Evolutionary conservation across 2,888 invertebrate genomes (phyloP), one percentile per base, ranked within the genome.

Genomic region (Stomorhina lunata): DNA sequence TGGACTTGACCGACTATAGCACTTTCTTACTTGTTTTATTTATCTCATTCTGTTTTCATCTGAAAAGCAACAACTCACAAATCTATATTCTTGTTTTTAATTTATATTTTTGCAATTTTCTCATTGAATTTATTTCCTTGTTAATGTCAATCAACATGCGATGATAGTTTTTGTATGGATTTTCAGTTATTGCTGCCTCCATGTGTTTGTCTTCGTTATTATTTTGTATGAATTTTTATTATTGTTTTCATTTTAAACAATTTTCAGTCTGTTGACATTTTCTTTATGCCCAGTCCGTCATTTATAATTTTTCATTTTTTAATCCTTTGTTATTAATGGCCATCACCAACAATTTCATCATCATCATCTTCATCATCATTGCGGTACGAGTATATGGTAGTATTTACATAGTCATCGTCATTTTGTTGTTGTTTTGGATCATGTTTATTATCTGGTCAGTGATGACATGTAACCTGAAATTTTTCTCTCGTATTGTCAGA

Each of bases 391-490:
- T n/a, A 25, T 53, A 22, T 6, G 25, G 50, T 15, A 15, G 43
- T 43, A 5, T n/a, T 43, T 2, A 2, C 32, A 20, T 32, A 4
- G 4, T 50, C 27, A 50, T 25, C 50, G 10, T 57, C 15, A 10
- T 20, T 20, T 15, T 37, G 22, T n/a, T 59, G 22, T 2, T 34
- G 10, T 50, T 73, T 34, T 66, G 45, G 25, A 27, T 75, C 34
- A 32, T 45, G 66, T 76, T 63, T 17, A 34, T 43, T 15, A 40
- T 9, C 15, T 17, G 50, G 12, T 43, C 22, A 40, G 37, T 63
- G 71, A 43, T 71, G 63, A 55, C 63, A 78, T 71, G 34, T 71
- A 63, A 78, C 71, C 63, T 71, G 63, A 55, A 78, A 78, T 78
- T 32, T n/a, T n/a, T 55, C 17, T 53, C 22, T 78, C 53, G 4